Evolutionary conservation across 2,888 invertebrate genomes (phyloP).

Genomic region (Pherbina coryleti): DNA sequence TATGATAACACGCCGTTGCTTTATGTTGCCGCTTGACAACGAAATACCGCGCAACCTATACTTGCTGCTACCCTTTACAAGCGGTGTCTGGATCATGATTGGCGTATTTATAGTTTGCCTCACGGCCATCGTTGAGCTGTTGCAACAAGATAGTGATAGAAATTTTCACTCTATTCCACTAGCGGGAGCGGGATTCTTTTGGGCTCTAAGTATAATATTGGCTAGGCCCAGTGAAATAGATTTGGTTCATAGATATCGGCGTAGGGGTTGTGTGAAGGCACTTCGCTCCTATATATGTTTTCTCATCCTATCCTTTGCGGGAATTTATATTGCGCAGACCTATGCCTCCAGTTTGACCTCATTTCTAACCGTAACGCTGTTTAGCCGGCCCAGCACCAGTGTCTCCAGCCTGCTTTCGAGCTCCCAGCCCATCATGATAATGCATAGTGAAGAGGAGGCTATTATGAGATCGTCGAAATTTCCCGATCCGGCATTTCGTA

Average conservation of each 20-base stretch:
- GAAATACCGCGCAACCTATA: neutral
- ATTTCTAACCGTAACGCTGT: neutral
- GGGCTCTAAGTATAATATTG: neutral
- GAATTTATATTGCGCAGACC: neutral
- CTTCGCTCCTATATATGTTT: neutral
- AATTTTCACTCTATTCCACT: neutral
- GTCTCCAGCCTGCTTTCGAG: neutral
- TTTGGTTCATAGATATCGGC: neutral
- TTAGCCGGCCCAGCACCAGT: neutral
- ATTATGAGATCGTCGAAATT: neutral
- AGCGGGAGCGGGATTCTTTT: neutral
- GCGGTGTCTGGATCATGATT: neutral
- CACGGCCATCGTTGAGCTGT: neutral
- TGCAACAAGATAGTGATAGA: neutral
- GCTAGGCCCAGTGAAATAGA: neutral
- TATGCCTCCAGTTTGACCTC: slow-evolving; percentile 8
- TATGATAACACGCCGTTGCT: neutral
- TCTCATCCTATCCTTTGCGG: neutral
- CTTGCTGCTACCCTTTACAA: neutral
- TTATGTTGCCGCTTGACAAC: slow-evolving; percentile 14
- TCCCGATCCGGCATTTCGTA: neutral
- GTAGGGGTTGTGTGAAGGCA: neutral
- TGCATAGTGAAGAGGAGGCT: neutral
- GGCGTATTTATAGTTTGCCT: neutral
- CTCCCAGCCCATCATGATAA: neutral